phyloP scores from a whole-genome alignment of 2,797 vertebrate species.

The Parambassis ranga region DNA sequence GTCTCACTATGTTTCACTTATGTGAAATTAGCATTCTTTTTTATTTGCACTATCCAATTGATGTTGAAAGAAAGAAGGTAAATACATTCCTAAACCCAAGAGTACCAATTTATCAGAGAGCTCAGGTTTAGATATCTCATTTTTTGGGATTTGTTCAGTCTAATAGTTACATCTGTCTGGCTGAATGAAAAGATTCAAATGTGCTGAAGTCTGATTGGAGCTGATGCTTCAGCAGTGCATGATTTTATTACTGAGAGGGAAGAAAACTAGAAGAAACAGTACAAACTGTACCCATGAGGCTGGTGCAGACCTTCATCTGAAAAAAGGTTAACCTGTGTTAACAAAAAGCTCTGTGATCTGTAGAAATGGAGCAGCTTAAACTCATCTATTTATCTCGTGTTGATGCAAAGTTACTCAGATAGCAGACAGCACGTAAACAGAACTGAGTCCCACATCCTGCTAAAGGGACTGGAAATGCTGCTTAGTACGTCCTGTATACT shows the following conservation, averaged over 20 bases:
- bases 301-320: too few relatives aligned
- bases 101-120: background rate
- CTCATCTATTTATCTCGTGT: too few relatives aligned
- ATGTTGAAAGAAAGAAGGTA: background rate
- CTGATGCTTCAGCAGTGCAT: background rate
- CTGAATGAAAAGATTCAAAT: slow-evolving; percentile 6
- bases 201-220: slow-evolving; percentile 13
- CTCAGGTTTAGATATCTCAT: slow-evolving; percentile 9
- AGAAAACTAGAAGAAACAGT: slow-evolving; percentile 26
- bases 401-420: too few relatives aligned
- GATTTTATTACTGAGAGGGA: slow-evolving; percentile 29
- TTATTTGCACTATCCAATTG: background rate
- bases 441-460: too few relatives aligned
- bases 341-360: too few relatives aligned
- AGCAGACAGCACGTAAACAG: too few relatives aligned
- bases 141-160: background rate
- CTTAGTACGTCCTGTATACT: too few relatives aligned
- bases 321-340: too few relatives aligned
- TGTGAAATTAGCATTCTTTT: too few relatives aligned
- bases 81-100: background rate
- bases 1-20: too few relatives aligned
- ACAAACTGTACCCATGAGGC: background rate
- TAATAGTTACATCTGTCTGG: background rate
- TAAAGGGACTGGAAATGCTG: too few relatives aligned
- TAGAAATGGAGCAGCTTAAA: too few relatives aligned